Base-by-base conservation (phyloP, 2,113 vertebrate species). In the Geothlypis trichas region DNA sequence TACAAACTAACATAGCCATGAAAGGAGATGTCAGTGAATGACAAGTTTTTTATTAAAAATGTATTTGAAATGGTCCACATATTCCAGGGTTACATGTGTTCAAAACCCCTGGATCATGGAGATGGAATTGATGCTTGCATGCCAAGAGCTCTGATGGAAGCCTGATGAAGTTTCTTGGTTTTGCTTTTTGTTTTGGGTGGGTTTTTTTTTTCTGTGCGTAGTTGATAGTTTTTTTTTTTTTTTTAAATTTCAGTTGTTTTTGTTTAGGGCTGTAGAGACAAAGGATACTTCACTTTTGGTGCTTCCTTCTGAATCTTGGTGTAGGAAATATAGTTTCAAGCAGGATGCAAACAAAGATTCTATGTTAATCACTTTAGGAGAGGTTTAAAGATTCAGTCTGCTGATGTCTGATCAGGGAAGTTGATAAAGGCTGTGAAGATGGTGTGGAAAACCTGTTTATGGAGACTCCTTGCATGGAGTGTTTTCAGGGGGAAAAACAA, bases 341-440 rank as follows among this genome's bases (percentile, higher is more conserved):
- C 24, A 58, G 15, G 26, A 21, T 15, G 3, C 4, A 61, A 28
- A 9, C 5, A 63, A 74, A 71, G 21, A 21, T 35, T 74, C 31
- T 23, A 7, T 3, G 15, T 20, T 23, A 67, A 12, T 51, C 27
- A 28, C 9, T 57, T 57, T 37, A 46, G 26, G 16, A 84, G 67
- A 68, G 51, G 26, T 42, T 35, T 85, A 66, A 76, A 62, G 37
- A 46, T n/a, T 8, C 13, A 37, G 5, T 37, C 33, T 46, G 42
- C 12, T 75, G 26, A 26, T 37, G 26, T 80, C 46, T 90, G 46
- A 54, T 27, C 0, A 1, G 13, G 0, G 1, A 3, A 3, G 1
- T 18, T 71, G 54, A 28, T 62, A 49, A 62, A 59, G 44, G 7
- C 8, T 51, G 19, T 2, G 7, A 82, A 24, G 13, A 37, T 54